Evolutionary conservation across 2,113 vertebrate genomes (phyloP).

Genomic region (Dasyornis broadbenti): DNA sequence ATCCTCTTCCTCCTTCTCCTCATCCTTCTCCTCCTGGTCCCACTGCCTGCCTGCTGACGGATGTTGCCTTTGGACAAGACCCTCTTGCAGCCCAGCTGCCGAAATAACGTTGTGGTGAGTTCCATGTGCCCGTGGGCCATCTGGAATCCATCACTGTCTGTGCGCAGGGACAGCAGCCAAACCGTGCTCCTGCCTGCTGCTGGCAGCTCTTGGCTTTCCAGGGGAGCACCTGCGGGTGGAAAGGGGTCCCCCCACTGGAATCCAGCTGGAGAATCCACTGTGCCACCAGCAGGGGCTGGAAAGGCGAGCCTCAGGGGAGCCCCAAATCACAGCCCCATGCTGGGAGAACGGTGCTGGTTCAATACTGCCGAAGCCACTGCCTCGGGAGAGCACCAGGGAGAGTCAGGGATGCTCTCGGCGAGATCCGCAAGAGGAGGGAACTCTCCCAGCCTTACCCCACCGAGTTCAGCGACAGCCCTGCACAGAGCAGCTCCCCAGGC

Average conservation of each 20-base stretch:
- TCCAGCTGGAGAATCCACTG: accelerated
- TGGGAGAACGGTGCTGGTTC: background rate
- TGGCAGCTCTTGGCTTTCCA: background rate
- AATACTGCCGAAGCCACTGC: background rate
- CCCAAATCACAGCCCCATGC: accelerated
- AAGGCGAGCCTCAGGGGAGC: background rate
- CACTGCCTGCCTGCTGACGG: background rate
- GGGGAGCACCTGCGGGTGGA: background rate
- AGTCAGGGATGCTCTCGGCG: background rate
- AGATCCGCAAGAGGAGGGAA: background rate
- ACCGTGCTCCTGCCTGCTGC: background rate
- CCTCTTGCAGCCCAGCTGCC: background rate
- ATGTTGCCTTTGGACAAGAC: conserved; percentile 53
- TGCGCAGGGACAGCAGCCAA: background rate
- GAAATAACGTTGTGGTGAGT: background rate
- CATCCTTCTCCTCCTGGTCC: background rate
- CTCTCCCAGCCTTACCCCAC: background rate
- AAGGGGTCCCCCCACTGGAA: background rate
- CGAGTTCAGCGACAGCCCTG: background rate
- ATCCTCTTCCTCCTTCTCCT: background rate
- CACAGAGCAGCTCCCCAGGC: background rate
- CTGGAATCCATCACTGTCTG: conserved; percentile 51
- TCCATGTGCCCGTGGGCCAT: background rate
- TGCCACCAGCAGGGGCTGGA: background rate
- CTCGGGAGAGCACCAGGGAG: background rate